Evolutionary conservation across 2,888 invertebrate species (phyloP).

Genomic region (Drosophila monieri): DNA sequence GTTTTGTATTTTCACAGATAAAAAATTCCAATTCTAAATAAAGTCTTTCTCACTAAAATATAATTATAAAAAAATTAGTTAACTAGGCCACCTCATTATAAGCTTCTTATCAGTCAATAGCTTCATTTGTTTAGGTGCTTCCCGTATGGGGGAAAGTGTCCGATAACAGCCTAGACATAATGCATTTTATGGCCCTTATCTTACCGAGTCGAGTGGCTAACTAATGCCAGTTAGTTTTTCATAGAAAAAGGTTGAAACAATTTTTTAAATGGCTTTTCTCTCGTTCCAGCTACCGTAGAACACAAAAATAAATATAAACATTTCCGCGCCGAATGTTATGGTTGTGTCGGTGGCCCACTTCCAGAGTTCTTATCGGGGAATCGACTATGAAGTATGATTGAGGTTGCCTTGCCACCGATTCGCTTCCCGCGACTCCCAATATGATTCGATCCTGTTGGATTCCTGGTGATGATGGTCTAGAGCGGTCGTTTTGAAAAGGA

Average conservation of each 20-base stretch:
- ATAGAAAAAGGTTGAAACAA: neutral
- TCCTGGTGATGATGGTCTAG: conserved; percentile 20
- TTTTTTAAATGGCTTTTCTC: conserved; percentile 4
- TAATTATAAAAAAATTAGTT: neutral
- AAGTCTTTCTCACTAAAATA: neutral
- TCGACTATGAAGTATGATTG: conserved; percentile 23
- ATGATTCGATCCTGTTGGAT: neutral
- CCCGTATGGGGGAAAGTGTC: neutral
- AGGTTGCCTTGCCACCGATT: conserved; percentile 22
- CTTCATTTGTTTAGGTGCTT: conserved; percentile 6
- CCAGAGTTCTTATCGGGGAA: conserved; percentile 30
- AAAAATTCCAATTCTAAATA: too few relatives aligned
- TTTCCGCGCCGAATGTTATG: conserved; percentile 3
- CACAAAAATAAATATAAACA: neutral
- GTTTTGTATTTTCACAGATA: too few relatives aligned
- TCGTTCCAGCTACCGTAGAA: conserved; percentile 16
- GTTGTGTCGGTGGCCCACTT: conserved; percentile 3
- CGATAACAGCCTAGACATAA: conserved; percentile 46
- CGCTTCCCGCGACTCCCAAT: neutral
- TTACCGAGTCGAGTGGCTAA: conserved; percentile 17
- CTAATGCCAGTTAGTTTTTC: neutral
- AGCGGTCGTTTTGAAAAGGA: conserved; percentile 1
- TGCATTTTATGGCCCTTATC: conserved; percentile 18
- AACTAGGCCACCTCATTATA: conserved; percentile 3
- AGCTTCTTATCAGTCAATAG: conserved; percentile 13